Evolutionary conservation across 2,888 invertebrate genomes (phyloP).

Genomic region (Danaus chrysippus): DNA sequence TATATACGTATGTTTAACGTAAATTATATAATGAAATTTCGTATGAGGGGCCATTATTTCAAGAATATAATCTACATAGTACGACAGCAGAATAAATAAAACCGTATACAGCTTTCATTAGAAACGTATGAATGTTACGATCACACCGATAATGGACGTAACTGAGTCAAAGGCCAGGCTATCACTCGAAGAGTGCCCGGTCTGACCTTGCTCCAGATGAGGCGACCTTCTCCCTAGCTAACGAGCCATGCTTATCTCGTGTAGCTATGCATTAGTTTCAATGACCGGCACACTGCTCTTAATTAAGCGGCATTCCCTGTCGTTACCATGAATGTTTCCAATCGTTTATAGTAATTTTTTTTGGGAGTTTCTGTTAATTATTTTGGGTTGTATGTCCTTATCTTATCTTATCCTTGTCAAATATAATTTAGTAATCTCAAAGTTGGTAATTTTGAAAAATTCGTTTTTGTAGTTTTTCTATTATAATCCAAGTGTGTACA

Average conservation of each 20-base stretch:
- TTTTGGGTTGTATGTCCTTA: not conserved
- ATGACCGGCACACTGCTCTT: slow-evolving; percentile 57
- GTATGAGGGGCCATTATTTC: no score
- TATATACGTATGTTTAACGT: no score
- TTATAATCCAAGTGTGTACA: no score
- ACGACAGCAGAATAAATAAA: not conserved
- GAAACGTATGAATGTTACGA: slow-evolving; percentile 35
- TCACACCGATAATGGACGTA: slow-evolving; percentile 59
- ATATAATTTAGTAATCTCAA: no score
- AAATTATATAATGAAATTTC: no score
- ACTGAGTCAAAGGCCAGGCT: slow-evolving; percentile 67
- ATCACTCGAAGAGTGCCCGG: slow-evolving; percentile 66
- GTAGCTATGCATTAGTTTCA: slow-evolving; percentile 52
- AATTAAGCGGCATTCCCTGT: slow-evolving; percentile 55
- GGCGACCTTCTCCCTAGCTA: slow-evolving; percentile 64
- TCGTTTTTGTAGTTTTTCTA: no score
- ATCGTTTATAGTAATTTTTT: not conserved
- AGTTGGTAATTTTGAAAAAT: no score
- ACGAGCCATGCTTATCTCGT: slow-evolving; percentile 54
- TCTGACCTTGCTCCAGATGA: slow-evolving; percentile 71
- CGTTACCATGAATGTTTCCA: slow-evolving; percentile 31
- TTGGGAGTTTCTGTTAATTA: not conserved
- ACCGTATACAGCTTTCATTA: not conserved
- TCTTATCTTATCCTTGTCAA: no score
- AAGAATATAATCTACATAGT: no score